Evolutionary conservation across 2,888 invertebrate species (phyloP).

Genomic region (Acanthococcus lagerstroemiae): DNA sequence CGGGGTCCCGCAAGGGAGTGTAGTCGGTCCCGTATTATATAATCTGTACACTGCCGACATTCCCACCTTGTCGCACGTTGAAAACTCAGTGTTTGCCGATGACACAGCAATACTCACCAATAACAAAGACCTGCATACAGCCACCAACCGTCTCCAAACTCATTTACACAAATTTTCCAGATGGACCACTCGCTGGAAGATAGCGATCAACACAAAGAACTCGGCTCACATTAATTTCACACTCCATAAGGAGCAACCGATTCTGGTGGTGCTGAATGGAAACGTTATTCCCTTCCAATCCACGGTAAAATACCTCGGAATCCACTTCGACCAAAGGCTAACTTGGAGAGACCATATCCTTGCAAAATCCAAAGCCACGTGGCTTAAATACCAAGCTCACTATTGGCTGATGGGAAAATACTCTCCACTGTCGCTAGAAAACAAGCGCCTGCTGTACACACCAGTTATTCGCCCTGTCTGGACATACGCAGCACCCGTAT

Average conservation of each 20-base stretch:
- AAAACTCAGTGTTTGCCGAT: not conserved
- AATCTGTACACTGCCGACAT: not conserved
- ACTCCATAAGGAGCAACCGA: not conserved
- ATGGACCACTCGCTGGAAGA: not conserved
- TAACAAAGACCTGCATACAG: not conserved
- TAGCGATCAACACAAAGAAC: not conserved
- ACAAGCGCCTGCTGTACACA: not conserved
- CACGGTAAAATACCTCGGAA: slow-evolving; percentile 1
- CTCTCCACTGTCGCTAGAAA: not conserved
- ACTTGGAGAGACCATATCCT: not conserved
- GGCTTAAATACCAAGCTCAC: not conserved
- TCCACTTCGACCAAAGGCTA: slow-evolving; percentile 6
- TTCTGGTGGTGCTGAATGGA: not conserved
- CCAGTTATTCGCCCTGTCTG: not conserved
- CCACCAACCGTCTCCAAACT: not conserved
- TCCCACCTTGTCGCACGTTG: not conserved
- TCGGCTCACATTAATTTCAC: not conserved
- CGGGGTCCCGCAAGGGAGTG: slow-evolving; percentile 1
- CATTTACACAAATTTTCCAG: not conserved
- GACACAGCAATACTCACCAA: not conserved
- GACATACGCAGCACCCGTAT: not conserved
- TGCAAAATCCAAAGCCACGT: no score
- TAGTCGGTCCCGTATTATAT: not conserved
- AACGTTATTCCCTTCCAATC: not conserved
- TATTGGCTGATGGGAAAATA: not conserved